Percentiles rank a stretch among this genome's conserved stretches.
These are phyloP conservation scores for Ecliptopera silaceata DNA, from an alignment of 2,888 invertebrate species.

Conservation along the genomic window DNA sequence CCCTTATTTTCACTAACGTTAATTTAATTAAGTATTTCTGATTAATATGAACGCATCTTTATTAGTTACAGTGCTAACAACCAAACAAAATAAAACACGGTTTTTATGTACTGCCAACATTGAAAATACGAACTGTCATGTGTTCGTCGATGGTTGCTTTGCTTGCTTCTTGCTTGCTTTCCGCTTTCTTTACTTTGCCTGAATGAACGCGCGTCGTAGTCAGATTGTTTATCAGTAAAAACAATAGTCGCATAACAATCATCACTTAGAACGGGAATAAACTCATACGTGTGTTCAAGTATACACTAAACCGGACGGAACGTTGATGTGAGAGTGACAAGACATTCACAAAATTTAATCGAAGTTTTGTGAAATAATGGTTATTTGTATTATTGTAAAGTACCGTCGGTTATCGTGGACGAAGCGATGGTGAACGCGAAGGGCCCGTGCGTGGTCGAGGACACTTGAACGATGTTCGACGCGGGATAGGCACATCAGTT, in stretches of 20 bases:
- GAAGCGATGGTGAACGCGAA: conserved; percentile 55
- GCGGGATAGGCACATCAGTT: conserved; percentile 73
- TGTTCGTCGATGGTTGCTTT: conserved; percentile 56
- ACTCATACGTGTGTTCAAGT: conserved; percentile 41
- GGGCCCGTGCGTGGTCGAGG: conserved; percentile 57
- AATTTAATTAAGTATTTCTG: conserved; percentile 2
- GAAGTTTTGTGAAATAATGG: conserved; percentile 67
- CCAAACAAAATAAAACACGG: conserved; percentile 25
- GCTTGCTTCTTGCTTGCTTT: conserved; percentile 67
- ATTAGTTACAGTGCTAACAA: conserved; percentile 46
- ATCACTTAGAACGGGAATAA: conserved; percentile 56
- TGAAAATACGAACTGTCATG: conserved; percentile 63
- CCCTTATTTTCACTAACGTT: too few relatives aligned
- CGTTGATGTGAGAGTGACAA: conserved; percentile 77
- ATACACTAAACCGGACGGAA: conserved; percentile 42
- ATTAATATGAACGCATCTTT: conserved; percentile 53
- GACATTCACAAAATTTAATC: conserved; percentile 69
- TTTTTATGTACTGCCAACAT: conserved; percentile 53
- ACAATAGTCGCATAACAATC: conserved; percentile 47
- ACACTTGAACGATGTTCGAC: conserved; percentile 77
- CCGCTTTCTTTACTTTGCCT: conserved; percentile 75
- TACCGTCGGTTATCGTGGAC: conserved; percentile 61
- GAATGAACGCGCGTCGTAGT: conserved; percentile 74
- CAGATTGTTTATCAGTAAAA: conserved; percentile 62
- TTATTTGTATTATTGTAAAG: conserved; percentile 69